These are phyloP conservation scores for Ammodytes dubius DNA, from an alignment of 2,113 vertebrate genomes.

Conservation along the genomic window DNA sequence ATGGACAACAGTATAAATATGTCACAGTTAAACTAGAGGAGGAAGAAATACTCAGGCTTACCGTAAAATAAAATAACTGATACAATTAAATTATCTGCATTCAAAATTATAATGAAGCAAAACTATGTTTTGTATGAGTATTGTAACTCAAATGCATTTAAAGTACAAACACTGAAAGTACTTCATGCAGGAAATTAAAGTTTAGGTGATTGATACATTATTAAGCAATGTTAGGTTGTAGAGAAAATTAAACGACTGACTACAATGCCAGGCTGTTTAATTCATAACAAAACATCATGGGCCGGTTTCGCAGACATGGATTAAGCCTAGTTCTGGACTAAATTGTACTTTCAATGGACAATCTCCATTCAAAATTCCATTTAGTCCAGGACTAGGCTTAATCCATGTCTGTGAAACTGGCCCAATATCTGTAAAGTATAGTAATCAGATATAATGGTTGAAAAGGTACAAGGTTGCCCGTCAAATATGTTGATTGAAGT, in stretches of 20 bases:
- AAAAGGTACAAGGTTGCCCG: constrained; percentile 18
- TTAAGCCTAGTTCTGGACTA: too few relatives aligned
- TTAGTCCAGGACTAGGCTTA: too few relatives aligned
- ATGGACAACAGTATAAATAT: constrained; percentile 11
- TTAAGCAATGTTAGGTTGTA: not conserved
- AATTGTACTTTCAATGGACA: too few relatives aligned
- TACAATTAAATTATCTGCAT: not conserved
- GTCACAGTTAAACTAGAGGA: constrained; percentile 1
- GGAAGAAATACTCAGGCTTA: not conserved
- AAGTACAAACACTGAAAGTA: constrained; percentile 16
- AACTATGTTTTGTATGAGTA: not conserved
- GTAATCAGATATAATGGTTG: not conserved
- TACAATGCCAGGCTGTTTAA: not conserved
- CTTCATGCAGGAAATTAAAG: not conserved
- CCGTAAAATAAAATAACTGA: not conserved
- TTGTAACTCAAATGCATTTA: constrained; percentile 10
- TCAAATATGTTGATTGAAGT: not conserved
- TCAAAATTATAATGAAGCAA: constrained; percentile 2
- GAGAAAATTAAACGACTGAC: not conserved
- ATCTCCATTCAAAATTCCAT: too few relatives aligned
- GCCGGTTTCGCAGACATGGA: too few relatives aligned
- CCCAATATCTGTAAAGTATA: not conserved
- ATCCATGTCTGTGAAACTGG: too few relatives aligned
- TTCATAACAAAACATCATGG: constrained; percentile 18
- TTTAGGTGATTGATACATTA: too few relatives aligned